Conservation (phyloP, 2,797 vertebrate species). For the Erethizon dorsatum region DNA sequence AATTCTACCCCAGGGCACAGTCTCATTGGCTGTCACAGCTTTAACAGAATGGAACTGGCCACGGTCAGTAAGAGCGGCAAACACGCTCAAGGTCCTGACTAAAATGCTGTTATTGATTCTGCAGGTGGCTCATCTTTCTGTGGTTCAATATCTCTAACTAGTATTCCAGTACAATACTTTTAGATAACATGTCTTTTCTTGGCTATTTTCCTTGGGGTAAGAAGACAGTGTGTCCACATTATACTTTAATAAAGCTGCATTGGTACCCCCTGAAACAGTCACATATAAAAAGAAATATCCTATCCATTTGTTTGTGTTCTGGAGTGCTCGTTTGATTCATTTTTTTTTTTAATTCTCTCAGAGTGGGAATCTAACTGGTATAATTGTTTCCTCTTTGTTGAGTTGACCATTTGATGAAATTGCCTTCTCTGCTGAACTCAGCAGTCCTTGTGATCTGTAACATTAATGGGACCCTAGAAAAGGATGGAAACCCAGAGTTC, state of each 20-base stretch:
- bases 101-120: conserved; percentile 79
- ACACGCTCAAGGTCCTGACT: conserved; percentile 65
- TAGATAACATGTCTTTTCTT: conserved; percentile 43
- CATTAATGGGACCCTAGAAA: not conserved
- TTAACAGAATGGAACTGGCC: conserved; percentile 69
- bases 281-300: conserved; percentile 16
- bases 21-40: conserved; percentile 72
- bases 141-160: conserved; percentile 72
- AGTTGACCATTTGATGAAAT: not conserved
- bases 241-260: conserved; percentile 8
- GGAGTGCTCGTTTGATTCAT: not conserved
- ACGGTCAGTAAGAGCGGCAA: conserved; percentile 63
- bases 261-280: not conserved
- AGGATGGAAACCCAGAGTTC: not conserved
- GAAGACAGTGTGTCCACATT: conserved; percentile 50
- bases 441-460: not conserved
- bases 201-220: conserved; percentile 17
- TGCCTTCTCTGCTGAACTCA: conserved; percentile 31
- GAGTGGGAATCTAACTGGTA: not conserved
- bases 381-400: not conserved
- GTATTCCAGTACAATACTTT: conserved; percentile 70
- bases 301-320: not conserved
- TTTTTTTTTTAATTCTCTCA: not conserved
- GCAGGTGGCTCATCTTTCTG: conserved; percentile 76
- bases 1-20: conserved; percentile 41